phyloP scores from a whole-genome alignment of 2,888 invertebrate genomes.

The Oegoconia quadripuncta region DNA sequence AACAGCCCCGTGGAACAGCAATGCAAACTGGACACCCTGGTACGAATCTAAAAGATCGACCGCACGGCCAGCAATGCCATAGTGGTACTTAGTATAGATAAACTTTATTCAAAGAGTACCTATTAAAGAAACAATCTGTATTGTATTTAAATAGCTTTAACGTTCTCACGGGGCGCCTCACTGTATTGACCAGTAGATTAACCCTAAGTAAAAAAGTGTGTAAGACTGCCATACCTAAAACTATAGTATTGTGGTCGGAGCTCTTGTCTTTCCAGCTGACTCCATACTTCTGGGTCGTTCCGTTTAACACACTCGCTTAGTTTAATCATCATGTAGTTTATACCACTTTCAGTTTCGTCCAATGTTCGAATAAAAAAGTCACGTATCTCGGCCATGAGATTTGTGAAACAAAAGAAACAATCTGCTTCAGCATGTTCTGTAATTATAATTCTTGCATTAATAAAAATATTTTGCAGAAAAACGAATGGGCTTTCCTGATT shows the following conservation, averaged over 20 bases:
- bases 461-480: too few relatives aligned
- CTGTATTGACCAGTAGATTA: too few relatives aligned
- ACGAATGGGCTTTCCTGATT: too few relatives aligned
- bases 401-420: constrained; percentile 98
- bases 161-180: too few relatives aligned
- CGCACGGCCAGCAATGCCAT: too few relatives aligned
- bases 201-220: neutral
- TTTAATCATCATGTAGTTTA: constrained; percentile 92
- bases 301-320: constrained; percentile 87
- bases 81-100: too few relatives aligned
- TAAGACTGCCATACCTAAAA: constrained; percentile 81
- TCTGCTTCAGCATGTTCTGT: constrained; percentile 96
- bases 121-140: too few relatives aligned
- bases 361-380: constrained; percentile 98
- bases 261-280: constrained; percentile 88
- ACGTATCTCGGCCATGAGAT: constrained; percentile 97
- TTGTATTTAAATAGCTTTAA: too few relatives aligned
- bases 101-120: too few relatives aligned
- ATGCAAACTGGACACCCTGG: too few relatives aligned
- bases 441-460: neutral
- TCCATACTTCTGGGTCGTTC: constrained; percentile 88
- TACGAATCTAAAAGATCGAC: too few relatives aligned
- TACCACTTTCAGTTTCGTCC: constrained; percentile 95
- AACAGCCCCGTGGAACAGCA: too few relatives aligned
- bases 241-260: constrained; percentile 97